Evolutionary conservation across 2,113 vertebrate species (phyloP).

Genomic region (Rutilus rutilus): DNA sequence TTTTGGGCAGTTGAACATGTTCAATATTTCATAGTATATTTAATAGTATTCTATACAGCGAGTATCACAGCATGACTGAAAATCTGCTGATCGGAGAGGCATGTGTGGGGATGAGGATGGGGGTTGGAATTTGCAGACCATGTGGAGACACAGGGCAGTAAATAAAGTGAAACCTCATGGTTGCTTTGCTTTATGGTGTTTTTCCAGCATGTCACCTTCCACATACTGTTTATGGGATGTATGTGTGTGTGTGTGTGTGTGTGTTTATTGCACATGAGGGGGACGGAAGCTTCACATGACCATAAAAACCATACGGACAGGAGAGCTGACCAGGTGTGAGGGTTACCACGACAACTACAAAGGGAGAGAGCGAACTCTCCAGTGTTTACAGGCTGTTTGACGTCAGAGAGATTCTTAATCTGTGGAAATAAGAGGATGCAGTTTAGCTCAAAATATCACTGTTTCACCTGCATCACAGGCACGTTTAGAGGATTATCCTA

Average conservation of each 20-base stretch:
- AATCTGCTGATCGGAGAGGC: conserved; percentile 14
- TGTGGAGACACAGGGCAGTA: conserved; percentile 43
- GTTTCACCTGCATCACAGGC: background rate
- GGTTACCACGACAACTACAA: conserved; percentile 55
- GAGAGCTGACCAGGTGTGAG: conserved; percentile 58
- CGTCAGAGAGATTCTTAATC: conserved; percentile 46
- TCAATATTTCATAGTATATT: background rate
- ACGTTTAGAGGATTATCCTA: background rate
- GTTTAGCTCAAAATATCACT: conserved; percentile 17
- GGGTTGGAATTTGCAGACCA: conserved; percentile 32
- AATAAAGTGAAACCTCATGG: conserved; percentile 45
- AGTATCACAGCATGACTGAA: conserved; percentile 23
- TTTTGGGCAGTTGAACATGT: background rate
- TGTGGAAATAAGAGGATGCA: conserved; percentile 34
- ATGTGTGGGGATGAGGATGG: background rate
- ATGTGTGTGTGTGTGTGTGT: conserved; percentile 22
- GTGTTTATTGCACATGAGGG: conserved; percentile 49
- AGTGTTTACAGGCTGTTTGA: conserved; percentile 48
- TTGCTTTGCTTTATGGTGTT: conserved; percentile 35
- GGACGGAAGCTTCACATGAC: conserved; percentile 54
- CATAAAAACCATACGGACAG: conserved; percentile 55
- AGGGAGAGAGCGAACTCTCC: conserved; percentile 11
- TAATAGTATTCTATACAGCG: background rate
- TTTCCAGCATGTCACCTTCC: conserved; percentile 49
- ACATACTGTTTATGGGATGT: conserved; percentile 42